Conservation (phyloP, 2,113 vertebrate species). For the Oryzias woworae region DNA sequence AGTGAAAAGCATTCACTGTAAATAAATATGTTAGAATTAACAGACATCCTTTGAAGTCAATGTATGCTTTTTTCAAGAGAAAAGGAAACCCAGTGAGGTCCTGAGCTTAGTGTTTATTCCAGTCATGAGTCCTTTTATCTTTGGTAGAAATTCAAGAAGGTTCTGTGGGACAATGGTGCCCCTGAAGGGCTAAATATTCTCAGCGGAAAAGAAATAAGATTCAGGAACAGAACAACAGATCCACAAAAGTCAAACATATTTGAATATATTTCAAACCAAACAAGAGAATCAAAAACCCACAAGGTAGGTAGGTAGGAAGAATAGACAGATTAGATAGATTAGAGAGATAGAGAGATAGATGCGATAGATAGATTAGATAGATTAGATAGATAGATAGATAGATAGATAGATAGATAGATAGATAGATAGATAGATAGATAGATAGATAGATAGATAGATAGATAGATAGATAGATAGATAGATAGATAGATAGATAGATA, state of each 20-base stretch:
- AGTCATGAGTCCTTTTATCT: neutral
- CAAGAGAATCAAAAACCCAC: no score
- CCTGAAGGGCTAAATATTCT: neutral
- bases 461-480: neutral
- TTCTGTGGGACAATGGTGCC: neutral
- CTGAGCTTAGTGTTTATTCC: neutral
- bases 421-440: neutral
- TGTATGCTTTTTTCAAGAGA: neutral
- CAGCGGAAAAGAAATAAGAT: neutral
- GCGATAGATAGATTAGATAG: neutral
- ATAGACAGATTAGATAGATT: neutral
- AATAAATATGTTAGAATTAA: neutral
- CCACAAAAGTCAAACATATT: no score
- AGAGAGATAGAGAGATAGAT: neutral
- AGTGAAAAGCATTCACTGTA: neutral
- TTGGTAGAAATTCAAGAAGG: neutral
- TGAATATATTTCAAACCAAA: no score
- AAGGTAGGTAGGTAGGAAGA: no score
- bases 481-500: slow-evolving; percentile 3
- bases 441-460: slow-evolving; percentile 1
- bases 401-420: neutral
- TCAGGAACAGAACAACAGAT: neutral
- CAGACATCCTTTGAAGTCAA: neutral
- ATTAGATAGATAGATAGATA: neutral
- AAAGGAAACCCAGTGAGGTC: neutral